phyloP scores from a whole-genome alignment of 1,140 invertebrate genomes.

The Cataglyphis hispanica region DNA sequence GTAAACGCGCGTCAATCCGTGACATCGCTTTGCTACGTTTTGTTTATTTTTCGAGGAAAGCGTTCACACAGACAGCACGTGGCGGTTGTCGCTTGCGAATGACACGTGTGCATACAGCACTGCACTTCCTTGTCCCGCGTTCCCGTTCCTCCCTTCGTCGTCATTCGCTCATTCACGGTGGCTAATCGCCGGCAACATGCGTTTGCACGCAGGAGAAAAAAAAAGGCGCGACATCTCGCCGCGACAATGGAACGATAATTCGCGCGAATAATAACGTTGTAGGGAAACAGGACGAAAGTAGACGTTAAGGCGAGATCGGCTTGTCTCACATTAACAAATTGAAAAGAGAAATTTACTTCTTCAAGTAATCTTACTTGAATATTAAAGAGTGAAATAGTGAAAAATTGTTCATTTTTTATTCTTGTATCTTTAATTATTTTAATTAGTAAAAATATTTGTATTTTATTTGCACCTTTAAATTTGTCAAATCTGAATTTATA shows the following conservation, averaged over 20 bases:
- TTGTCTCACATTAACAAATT: background rate
- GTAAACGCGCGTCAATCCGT: slow-evolving; percentile 75
- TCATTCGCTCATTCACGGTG: slow-evolving; percentile 62
- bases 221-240: slow-evolving; percentile 34
- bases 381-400: background rate
- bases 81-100: slow-evolving; percentile 71
- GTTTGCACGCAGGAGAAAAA: slow-evolving; percentile 54
- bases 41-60: slow-evolving; percentile 75
- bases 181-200: slow-evolving; percentile 56
- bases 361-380: background rate
- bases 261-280: slow-evolving; percentile 43
- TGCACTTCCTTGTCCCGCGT: slow-evolving; percentile 3
- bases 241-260: slow-evolving; percentile 46
- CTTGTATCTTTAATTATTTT: background rate
- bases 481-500: background rate
- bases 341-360: background rate
- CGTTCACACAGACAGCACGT: slow-evolving; percentile 64
- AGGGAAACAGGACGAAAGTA: background rate
- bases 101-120: slow-evolving; percentile 71
- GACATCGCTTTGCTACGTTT: slow-evolving; percentile 60
- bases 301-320: background rate
- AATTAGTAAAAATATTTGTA: background rate
- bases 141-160: background rate
- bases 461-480: background rate
- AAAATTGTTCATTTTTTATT: background rate